Conservation (phyloP, 2,797 vertebrate species). For the Gymnocypris eckloni region DNA sequence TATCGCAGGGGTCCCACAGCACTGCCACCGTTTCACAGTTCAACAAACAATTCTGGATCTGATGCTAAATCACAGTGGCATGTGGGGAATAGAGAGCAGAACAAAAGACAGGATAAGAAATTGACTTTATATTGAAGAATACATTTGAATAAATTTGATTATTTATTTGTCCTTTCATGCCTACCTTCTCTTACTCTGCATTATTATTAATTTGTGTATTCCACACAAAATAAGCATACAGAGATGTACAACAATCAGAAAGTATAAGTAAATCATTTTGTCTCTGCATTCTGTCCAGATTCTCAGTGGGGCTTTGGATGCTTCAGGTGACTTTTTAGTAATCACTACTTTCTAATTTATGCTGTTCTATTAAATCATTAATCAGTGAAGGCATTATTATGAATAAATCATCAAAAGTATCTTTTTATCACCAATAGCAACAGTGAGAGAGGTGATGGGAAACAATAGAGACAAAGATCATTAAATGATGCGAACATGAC, state of each 20-base stretch:
- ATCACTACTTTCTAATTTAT: not conserved
- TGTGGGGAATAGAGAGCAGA: not conserved
- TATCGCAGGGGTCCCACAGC: not conserved
- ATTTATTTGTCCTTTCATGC: not conserved
- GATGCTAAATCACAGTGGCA: slow-evolving; percentile 9
- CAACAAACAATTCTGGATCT: slow-evolving; percentile 20
- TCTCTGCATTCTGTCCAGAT: not conserved
- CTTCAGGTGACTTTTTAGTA: not conserved
- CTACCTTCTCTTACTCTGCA: not conserved
- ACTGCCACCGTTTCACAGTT: slow-evolving; percentile 23
- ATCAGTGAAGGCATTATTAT: not conserved
- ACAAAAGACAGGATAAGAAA: not conserved
- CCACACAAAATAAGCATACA: not conserved
- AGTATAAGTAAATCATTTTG: not conserved
- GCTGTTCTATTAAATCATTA: not conserved
- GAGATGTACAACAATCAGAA: not conserved
- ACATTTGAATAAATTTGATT: not conserved
- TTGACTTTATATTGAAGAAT: not conserved
- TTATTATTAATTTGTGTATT: not conserved
- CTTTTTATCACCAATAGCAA: not conserved
- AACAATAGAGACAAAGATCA: not conserved
- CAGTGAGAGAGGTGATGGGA: not conserved
- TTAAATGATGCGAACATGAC: not conserved
- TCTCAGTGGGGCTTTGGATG: not conserved
- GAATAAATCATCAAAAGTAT: not conserved